Evolutionary conservation across 2,797 vertebrate genomes (phyloP).

Genomic region (Adelosebastes latens): DNA sequence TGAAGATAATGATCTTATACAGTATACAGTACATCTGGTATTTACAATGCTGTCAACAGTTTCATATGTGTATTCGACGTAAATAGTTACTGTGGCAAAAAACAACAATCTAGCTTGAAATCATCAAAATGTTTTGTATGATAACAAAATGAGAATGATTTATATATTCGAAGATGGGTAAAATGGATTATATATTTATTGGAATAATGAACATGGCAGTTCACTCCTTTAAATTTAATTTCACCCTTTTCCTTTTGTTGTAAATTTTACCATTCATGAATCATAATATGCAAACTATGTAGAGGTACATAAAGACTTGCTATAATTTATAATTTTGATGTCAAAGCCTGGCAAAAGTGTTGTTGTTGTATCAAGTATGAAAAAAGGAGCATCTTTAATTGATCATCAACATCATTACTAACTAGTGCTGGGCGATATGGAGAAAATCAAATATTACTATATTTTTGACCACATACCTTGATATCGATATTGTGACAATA

Average conservation of each 20-base stretch:
- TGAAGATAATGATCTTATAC: slow-evolving; percentile 3
- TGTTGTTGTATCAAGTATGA: not conserved
- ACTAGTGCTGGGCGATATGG: not conserved
- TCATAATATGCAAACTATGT: not conserved
- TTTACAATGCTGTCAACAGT: not conserved
- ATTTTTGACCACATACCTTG: fast-evolving
- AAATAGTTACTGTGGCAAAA: not conserved
- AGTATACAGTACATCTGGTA: not conserved
- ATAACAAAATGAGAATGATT: not conserved
- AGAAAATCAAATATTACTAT: too few species aligned
- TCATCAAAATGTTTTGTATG: not conserved
- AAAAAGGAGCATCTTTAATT: not conserved
- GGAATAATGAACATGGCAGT: not conserved
- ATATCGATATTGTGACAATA: too few species aligned
- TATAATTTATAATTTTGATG: not conserved
- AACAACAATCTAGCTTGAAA: not conserved
- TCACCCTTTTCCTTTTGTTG: not conserved
- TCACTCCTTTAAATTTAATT: not conserved
- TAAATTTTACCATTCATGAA: not conserved
- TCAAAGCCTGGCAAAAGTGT: not conserved
- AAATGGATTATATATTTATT: not conserved
- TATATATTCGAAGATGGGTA: not conserved
- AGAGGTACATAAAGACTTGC: not conserved
- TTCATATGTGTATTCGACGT: not conserved
- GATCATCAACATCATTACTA: not conserved